Evolutionary conservation across 2,888 invertebrate species (phyloP), one percentile per base, ranked within the genome.

Genomic region (Eledona agricola): DNA sequence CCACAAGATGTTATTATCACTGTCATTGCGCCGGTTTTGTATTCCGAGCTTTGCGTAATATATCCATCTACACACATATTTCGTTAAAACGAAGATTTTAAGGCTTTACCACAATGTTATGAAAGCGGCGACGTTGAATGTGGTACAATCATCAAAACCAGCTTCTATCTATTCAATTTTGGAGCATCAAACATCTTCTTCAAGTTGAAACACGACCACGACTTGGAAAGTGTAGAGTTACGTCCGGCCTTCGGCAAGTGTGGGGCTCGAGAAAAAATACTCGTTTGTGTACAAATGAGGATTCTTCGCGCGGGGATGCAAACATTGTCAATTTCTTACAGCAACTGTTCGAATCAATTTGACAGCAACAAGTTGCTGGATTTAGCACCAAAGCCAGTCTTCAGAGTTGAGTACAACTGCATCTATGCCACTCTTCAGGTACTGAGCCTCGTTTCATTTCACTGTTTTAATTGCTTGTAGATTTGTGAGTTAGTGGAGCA

Each of bases 151-250:
- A 65, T 65, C 17, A 56, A 66, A 12, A 58, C 67, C 2, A 59
- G 63, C 25, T 78, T 79, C 45, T 56, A 71, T 20, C 28, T 78
- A 7, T 74, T 70, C 50, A 80, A 80, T 65, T 74, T 74, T 54
- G 77, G 79, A 15, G 31, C 61, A 10, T 73, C 77, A 1, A 63
- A 67, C 2, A 70, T 79, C 9, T 66, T 71, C 54, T 79, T 72
- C 52, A 52, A 67, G 31, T 55, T 79, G 16, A 53, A 34, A 4
- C 12, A 51, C 51, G 52, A 26, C 51, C 20, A 26, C 19, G 25
- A 50, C 28, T 32, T 6, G 19, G 52, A 28, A 15, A 17, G 49
- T 9, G 52, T 57, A 12, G 34, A 26, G 13, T 50, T 63, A 12
- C 11, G 45, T 16, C 60, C 17, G 37, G 31, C 9, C 57, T 58